Evolutionary conservation across 2,113 vertebrate genomes (phyloP), one percentile per base, ranked within the genome.

Genomic region (Neodontobutis hainanensis): DNA sequence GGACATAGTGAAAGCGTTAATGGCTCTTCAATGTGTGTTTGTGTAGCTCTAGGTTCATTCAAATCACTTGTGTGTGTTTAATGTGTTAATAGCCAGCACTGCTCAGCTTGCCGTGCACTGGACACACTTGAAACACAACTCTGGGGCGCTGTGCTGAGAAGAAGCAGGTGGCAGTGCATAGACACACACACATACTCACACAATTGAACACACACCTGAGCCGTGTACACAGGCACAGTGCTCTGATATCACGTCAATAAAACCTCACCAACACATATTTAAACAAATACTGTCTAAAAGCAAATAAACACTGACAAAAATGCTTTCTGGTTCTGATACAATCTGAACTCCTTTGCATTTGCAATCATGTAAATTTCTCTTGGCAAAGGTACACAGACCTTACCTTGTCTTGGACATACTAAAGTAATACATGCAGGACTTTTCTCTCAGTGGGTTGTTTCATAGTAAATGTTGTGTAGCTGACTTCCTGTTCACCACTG

Each of bases 41-140:
- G 16, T 70, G 48, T 67, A 36, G 55, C 51, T 43, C 47, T 8
- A 43, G 11, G 59, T 32, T 51, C 62, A 71, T 77, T 61, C 60
- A 57, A 66, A 79, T 82, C 73, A 65, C 49, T 71, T 56, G 38
- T 73, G 75, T 69, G 35, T 84, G 69, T 92, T 87, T 87, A 89
- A 88, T 86, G 86, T 84, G 87, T 81, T 90, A 91, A 90, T 86
- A 87, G 82, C 52, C 35, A 11, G 42, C 1, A 61, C 60, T 77
- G 83, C 63, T 86, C 77, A 88, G 55, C 84, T 70, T 83, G 55
- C 56, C 70, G 57, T 83, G 78, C 79, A 15, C 61, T 64, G 82
- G 58, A 81, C 61, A 77, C 77, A 75, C 73, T 27, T 79, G 83
- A 91, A 66, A 89, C 91, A 88, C 81, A 74, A 66, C 70, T 75